Conservation (phyloP, 2,113 vertebrate genomes). For the Spilogale gracilis region DNA sequence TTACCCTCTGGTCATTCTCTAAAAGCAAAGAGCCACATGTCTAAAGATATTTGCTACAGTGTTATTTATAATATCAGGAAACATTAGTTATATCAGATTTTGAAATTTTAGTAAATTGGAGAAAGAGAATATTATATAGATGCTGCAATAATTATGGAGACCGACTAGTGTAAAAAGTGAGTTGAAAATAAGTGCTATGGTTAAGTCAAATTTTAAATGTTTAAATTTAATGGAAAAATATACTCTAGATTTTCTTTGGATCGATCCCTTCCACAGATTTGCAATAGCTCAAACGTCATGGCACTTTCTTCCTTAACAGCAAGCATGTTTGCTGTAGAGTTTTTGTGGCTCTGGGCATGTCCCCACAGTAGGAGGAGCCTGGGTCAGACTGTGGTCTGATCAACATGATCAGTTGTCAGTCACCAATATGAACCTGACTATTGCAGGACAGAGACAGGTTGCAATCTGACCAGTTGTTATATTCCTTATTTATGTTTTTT, state of each 20-base stretch:
- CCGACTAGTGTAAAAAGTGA: background rate
- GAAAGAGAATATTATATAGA: background rate
- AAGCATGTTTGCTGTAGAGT: background rate
- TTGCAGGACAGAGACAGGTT: background rate
- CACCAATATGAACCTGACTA: background rate
- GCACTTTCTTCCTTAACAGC: background rate
- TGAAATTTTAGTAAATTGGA: background rate
- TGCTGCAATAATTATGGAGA: background rate
- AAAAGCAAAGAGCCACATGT: background rate
- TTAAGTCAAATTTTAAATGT: background rate
- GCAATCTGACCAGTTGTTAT: background rate
- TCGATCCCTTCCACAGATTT: background rate
- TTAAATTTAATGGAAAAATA: background rate
- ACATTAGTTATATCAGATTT: background rate
- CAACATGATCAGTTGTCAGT: background rate
- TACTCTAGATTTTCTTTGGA: background rate
- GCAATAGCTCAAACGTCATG: background rate
- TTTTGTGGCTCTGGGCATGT: background rate
- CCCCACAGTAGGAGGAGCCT: background rate
- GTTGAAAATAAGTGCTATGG: background rate
- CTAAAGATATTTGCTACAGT: background rate
- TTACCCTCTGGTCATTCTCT: background rate
- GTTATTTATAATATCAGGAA: background rate
- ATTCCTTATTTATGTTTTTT: background rate
- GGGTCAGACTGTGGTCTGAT: background rate